These are phyloP conservation scores for Brassicogethes aeneus DNA, from an alignment of 2,888 invertebrate genomes.

Conservation along the genomic window DNA sequence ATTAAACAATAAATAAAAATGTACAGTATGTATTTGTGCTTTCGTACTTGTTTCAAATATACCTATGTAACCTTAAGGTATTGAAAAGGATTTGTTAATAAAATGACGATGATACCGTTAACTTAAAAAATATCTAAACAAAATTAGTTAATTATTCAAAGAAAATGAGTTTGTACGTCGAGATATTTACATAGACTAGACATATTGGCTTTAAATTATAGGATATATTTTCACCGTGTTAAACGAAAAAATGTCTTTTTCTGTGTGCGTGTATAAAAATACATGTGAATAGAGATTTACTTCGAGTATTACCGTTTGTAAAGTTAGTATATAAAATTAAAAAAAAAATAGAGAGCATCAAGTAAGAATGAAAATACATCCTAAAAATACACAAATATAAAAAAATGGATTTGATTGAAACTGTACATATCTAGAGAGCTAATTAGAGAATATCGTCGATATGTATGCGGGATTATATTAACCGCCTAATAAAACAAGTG, in stretches of 20 bases:
- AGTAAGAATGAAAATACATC: constrained; percentile 23
- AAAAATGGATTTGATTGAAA: constrained; percentile 10
- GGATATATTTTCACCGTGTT: constrained; percentile 27
- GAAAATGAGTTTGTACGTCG: constrained; percentile 28
- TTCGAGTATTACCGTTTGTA: no score
- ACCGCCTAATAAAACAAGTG: constrained; percentile 30
- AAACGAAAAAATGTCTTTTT: no score
- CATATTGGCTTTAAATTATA: constrained; percentile 27
- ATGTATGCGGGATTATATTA: constrained; percentile 31
- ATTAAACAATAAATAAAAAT: constrained; percentile 8
- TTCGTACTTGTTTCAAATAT: constrained; percentile 14
- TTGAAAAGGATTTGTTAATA: not conserved
- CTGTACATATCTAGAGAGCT: constrained; percentile 30
- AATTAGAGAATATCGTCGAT: constrained; percentile 34
- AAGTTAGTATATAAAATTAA: no score
- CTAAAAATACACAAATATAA: constrained; percentile 16
- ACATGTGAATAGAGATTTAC: no score
- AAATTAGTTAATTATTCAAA: constrained; percentile 9
- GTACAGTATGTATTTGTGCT: constrained; percentile 19
- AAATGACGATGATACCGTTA: not conserved
- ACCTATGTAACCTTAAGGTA: no score
- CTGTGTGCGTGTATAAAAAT: no score
- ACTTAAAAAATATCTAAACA: not conserved
- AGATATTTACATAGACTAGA: constrained; percentile 37
- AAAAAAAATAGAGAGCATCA: no score